These are phyloP conservation scores for Neopipo cinnamomea DNA, from an alignment of 2,113 vertebrate genomes.

Conservation along the genomic window DNA sequence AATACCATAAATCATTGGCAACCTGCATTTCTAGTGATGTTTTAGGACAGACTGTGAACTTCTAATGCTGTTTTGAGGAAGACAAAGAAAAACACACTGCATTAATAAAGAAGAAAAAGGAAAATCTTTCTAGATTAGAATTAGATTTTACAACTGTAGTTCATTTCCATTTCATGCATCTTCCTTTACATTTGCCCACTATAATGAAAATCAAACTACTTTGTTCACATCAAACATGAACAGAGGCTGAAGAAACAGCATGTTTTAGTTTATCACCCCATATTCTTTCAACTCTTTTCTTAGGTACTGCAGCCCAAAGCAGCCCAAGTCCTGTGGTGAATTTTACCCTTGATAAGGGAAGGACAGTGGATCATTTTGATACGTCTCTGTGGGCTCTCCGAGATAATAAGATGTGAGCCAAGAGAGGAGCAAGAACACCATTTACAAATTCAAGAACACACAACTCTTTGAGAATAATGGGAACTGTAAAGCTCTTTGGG, in stretches of 20 bases:
- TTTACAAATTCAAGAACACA: background rate
- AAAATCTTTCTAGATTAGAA: background rate
- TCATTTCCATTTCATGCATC: background rate
- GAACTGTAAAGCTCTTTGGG: background rate
- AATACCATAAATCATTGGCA: background rate
- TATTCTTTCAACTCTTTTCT: background rate
- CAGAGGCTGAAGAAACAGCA: background rate
- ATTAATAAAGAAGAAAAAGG: background rate
- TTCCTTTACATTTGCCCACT: background rate
- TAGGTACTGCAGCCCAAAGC: background rate
- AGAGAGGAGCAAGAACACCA: background rate
- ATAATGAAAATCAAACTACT: background rate
- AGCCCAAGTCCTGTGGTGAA: background rate
- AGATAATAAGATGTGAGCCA: background rate
- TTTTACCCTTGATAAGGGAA: background rate
- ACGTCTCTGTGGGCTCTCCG: background rate
- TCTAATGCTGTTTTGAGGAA: background rate
- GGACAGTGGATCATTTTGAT: background rate
- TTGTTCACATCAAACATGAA: background rate
- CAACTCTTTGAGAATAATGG: background rate
- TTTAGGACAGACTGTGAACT: background rate
- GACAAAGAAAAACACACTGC: background rate
- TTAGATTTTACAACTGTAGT: background rate
- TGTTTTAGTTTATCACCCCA: background rate
- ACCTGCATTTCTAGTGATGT: background rate